Percentiles rank a stretch among this genome's conserved stretches.
Conservation (phyloP, 2,888 invertebrate species). For the Folsomia manolachei region DNA sequence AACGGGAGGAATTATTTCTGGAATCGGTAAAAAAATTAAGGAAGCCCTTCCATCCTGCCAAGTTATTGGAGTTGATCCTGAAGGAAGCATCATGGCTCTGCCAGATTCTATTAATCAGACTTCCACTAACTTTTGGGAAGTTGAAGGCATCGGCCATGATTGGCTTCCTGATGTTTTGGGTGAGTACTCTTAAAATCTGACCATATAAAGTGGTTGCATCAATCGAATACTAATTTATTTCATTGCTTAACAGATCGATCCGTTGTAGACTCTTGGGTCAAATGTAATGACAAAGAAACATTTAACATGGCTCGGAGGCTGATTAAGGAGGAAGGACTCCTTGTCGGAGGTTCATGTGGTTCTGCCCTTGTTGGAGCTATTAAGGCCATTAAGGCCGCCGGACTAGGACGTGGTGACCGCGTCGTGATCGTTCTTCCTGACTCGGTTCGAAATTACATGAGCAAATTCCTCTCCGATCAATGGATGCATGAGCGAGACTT, state of each 20-base stretch:
- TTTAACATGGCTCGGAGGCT: constrained; percentile 60
- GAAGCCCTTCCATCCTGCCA: constrained; percentile 58
- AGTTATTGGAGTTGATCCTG: constrained; percentile 60
- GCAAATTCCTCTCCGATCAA: constrained; percentile 88
- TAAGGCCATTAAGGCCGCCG: constrained; percentile 53
- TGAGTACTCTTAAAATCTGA: constrained; percentile 43
- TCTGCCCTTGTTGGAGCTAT: constrained; percentile 56
- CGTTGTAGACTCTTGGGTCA: constrained; percentile 60
- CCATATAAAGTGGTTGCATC: background rate
- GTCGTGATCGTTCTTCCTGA: constrained; percentile 62
- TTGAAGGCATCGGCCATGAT: constrained; percentile 64
- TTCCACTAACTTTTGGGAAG: constrained; percentile 59
- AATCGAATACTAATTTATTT: background rate
- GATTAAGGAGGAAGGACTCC: constrained; percentile 61
- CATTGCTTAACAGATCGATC: constrained; percentile 51
- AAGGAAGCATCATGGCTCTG: constrained; percentile 59
- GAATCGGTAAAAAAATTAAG: constrained; percentile 60
- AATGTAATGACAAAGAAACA: constrained; percentile 58
- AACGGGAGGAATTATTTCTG: constrained; percentile 61
- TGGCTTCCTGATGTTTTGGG: constrained; percentile 63
- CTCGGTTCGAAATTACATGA: constrained; percentile 86
- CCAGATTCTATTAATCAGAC: constrained; percentile 56
- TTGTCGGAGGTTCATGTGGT: constrained; percentile 61
- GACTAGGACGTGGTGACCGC: constrained; percentile 58
- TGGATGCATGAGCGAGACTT: constrained; percentile 73